A percentile compares a stretch with the other conserved stretches of the same genome.
These are phyloP conservation scores for Helicoverpa zea DNA, from an alignment of 1,140 invertebrate species.

Conservation along the genomic window DNA sequence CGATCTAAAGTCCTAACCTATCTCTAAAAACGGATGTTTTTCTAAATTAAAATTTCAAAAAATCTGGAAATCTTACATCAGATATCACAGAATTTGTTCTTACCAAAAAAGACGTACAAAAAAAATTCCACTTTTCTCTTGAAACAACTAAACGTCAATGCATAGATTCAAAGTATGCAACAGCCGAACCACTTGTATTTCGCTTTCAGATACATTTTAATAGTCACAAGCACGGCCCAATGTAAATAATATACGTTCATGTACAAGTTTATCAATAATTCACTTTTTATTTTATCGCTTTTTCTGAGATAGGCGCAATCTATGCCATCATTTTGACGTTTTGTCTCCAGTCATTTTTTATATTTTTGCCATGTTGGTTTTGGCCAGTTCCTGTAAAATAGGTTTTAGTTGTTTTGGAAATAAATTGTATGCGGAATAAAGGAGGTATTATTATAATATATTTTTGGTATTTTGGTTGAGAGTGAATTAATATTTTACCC, in stretches of 20 bases:
- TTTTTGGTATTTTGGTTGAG: no score
- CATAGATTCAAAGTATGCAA: slow-evolving; percentile 34
- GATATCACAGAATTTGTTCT: slow-evolving; percentile 8
- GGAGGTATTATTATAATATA: no score
- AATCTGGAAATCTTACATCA: not conserved
- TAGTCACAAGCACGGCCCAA: not conserved
- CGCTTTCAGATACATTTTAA: slow-evolving; percentile 24
- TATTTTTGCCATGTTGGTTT: slow-evolving; percentile 11
- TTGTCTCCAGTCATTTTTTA: slow-evolving; percentile 34
- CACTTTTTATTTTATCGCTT: slow-evolving; percentile 35
- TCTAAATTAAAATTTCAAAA: not conserved
- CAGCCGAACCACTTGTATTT: slow-evolving; percentile 16
- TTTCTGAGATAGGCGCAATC: slow-evolving; percentile 8
- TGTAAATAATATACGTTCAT: slow-evolving; percentile 30
- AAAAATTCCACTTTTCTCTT: slow-evolving; percentile 25
- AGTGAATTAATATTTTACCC: no score
- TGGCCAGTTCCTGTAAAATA: slow-evolving; percentile 9
- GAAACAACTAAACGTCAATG: slow-evolving; percentile 34
- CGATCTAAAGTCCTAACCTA: slow-evolving; percentile 1
- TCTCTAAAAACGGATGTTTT: not conserved
- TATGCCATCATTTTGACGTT: slow-evolving; percentile 34
- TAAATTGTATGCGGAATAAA: not conserved
- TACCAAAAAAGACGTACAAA: slow-evolving; percentile 43
- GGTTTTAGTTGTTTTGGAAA: not conserved
- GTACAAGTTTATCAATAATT: slow-evolving; percentile 24